These are phyloP conservation scores for Fissipunctia ypsillon DNA, from an alignment of 2,888 invertebrate genomes.

Conservation along the genomic window DNA sequence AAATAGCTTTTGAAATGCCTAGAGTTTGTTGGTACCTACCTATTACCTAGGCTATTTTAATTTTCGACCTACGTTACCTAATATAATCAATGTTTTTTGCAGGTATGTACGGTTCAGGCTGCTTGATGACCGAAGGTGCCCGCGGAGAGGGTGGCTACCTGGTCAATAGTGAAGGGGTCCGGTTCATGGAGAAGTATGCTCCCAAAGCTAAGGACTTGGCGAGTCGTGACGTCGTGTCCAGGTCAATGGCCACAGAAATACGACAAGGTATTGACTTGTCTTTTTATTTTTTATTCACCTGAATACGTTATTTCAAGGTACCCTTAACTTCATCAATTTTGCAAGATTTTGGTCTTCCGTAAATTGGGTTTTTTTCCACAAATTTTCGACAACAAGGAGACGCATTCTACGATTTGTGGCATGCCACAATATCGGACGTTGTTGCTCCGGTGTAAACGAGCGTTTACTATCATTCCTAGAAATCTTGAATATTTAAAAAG, in stretches of 20 bases:
- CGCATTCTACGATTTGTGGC: no score
- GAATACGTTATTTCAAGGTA: not conserved
- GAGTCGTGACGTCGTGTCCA: constrained; percentile 99
- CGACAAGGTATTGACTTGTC: constrained; percentile 88
- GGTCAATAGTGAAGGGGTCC: constrained; percentile 97
- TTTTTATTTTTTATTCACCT: not conserved
- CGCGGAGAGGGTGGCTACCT: constrained; percentile 99
- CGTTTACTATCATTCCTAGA: no score
- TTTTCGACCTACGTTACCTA: no score
- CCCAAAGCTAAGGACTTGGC: constrained; percentile 99
- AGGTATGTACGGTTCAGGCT: constrained; percentile 99
- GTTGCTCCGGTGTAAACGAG: no score
- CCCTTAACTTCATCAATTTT: not conserved
- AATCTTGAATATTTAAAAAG: no score
- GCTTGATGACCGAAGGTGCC: constrained; percentile 99
- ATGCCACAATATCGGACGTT: no score
- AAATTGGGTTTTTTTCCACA: not conserved
- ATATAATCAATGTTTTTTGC: constrained; percentile 16
- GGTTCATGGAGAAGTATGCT: constrained; percentile 99
- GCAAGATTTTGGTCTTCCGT: not conserved
- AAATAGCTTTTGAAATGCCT: no score
- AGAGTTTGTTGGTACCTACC: no score
- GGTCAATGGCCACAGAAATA: constrained; percentile 99
- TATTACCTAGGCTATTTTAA: no score
- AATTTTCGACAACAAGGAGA: not conserved